These are phyloP conservation scores for Drosophila arizonae DNA, from an alignment of 1,140 invertebrate species.

Conservation along the genomic window DNA sequence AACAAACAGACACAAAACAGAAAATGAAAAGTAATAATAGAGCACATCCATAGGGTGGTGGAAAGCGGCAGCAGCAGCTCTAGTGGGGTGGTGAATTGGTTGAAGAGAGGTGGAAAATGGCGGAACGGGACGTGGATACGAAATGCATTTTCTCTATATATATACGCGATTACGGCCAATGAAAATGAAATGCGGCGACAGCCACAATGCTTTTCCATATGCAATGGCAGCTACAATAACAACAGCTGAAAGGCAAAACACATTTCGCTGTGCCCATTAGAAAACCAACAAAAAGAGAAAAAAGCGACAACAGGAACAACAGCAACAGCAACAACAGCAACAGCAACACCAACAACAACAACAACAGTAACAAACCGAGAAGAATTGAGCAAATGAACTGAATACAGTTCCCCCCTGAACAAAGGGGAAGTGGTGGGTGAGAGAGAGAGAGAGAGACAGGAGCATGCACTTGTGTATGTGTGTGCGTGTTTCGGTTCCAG, in stretches of 20 bases:
- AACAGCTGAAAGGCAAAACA: slow-evolving; percentile 28
- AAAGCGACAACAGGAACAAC: slow-evolving; percentile 3
- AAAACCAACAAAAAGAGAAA: slow-evolving; percentile 6
- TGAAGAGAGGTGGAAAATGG: slow-evolving; percentile 20
- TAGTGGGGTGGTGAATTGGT: not conserved
- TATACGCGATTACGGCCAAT: slow-evolving; percentile 36
- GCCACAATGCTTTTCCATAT: slow-evolving; percentile 39
- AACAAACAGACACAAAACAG: slow-evolving; percentile 34
- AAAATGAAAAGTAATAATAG: slow-evolving; percentile 48
- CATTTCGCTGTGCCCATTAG: slow-evolving; percentile 53
- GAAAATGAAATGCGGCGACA: slow-evolving; percentile 54
- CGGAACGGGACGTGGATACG: slow-evolving; percentile 2
- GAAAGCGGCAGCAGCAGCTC: slow-evolving; percentile 6
- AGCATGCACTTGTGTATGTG: slow-evolving; percentile 1
- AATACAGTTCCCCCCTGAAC: slow-evolving; percentile 22
- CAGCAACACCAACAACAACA: slow-evolving; percentile 13
- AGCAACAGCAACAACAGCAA: slow-evolving; percentile 20
- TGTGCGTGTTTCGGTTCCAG: slow-evolving; percentile 25
- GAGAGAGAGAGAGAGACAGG: slow-evolving; percentile 1
- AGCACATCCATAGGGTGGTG: slow-evolving; percentile 33
- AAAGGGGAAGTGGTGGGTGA: not conserved
- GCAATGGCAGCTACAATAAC: slow-evolving; percentile 21
- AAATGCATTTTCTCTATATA: slow-evolving; percentile 31
- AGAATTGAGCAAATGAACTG: slow-evolving; percentile 49
- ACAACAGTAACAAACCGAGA: slow-evolving; percentile 9